Evolutionary conservation across 2,888 invertebrate species (phyloP).

Genomic region (Drosophila mettleri): DNA sequence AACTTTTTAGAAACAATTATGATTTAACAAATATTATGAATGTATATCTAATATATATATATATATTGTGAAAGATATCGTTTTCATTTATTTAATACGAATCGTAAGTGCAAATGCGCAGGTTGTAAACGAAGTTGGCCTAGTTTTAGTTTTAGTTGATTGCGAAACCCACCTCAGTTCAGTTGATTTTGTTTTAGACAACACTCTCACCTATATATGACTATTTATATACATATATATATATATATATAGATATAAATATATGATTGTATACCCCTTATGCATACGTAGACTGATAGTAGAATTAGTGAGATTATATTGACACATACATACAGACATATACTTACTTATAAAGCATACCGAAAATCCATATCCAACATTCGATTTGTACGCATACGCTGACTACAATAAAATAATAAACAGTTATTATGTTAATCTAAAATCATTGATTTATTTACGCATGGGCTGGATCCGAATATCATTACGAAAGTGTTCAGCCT

Average conservation of each 20-base stretch:
- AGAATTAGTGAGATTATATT: conserved; percentile 69
- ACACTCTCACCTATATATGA: conserved; percentile 33
- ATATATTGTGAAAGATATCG: conserved; percentile 2
- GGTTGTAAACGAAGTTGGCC: conserved; percentile 61
- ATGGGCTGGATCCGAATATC: background rate
- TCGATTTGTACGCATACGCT: conserved; percentile 66
- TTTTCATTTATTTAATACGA: background rate
- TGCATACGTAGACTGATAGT: conserved; percentile 83
- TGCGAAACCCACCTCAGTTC: conserved; percentile 21
- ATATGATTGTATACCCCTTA: conserved; percentile 41
- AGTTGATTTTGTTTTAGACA: conserved; percentile 20
- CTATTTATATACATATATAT: conserved; percentile 10
- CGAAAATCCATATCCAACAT: conserved; percentile 55
- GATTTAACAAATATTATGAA: conserved; percentile 20
- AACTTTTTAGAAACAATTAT: conserved; percentile 20
- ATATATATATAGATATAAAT: conserved; percentile 13
- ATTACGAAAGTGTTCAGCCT: background rate
- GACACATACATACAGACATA: conserved; percentile 21
- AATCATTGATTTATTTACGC: conserved; percentile 5
- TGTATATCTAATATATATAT: conserved; percentile 14
- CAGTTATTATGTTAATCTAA: conserved; percentile 20
- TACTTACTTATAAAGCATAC: conserved; percentile 31
- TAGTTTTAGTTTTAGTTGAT: conserved; percentile 41
- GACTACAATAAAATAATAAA: conserved; percentile 50
- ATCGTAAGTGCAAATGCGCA: conserved; percentile 45